Percentiles rank a stretch among this genome's conserved stretches.
These are phyloP conservation scores for Melieria crassipennis DNA, from an alignment of 2,888 invertebrate genomes.

Conservation along the genomic window DNA sequence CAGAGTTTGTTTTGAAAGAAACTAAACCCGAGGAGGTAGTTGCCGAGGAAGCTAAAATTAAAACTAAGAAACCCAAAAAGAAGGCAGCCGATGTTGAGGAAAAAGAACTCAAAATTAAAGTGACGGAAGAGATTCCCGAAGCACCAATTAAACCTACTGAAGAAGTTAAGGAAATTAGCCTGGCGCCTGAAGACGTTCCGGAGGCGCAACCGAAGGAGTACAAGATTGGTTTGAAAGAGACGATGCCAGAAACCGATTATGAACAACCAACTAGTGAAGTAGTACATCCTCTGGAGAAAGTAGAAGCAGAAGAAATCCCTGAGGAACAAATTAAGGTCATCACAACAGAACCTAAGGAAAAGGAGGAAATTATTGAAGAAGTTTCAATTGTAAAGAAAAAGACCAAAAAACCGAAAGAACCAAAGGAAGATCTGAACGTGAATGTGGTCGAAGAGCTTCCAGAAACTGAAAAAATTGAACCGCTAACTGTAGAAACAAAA, in stretches of 20 bases:
- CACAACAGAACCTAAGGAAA: slow-evolving; percentile 53
- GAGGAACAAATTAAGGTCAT: slow-evolving; percentile 45
- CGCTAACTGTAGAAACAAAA: slow-evolving; percentile 45
- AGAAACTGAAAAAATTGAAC: slow-evolving; percentile 45
- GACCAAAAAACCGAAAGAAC: slow-evolving; percentile 39
- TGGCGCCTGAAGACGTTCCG: slow-evolving; percentile 31
- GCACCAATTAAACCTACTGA: slow-evolving; percentile 45
- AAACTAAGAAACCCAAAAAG: slow-evolving; percentile 45
- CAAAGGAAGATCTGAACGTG: slow-evolving; percentile 56
- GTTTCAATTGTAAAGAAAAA: slow-evolving; percentile 40
- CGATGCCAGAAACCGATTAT: slow-evolving; percentile 40
- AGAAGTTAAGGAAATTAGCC: slow-evolving; percentile 40
- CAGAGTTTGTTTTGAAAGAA: slow-evolving; percentile 51
- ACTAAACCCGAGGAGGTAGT: slow-evolving; percentile 51
- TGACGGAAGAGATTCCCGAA: slow-evolving; percentile 48
- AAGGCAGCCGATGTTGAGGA: slow-evolving; percentile 45
- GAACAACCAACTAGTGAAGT: slow-evolving; percentile 44
- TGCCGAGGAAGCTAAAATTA: slow-evolving; percentile 51
- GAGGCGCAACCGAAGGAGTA: slow-evolving; percentile 48
- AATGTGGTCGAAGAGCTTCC: slow-evolving; percentile 54
- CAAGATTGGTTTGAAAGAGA: slow-evolving; percentile 52
- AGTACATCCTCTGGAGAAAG: slow-evolving; percentile 40
- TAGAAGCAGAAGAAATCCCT: slow-evolving; percentile 40
- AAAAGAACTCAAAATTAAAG: slow-evolving; percentile 43
- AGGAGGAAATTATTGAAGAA: slow-evolving; percentile 47